phyloP scores from a whole-genome alignment of 2,888 invertebrate genomes.

The Drosophila greeni region DNA sequence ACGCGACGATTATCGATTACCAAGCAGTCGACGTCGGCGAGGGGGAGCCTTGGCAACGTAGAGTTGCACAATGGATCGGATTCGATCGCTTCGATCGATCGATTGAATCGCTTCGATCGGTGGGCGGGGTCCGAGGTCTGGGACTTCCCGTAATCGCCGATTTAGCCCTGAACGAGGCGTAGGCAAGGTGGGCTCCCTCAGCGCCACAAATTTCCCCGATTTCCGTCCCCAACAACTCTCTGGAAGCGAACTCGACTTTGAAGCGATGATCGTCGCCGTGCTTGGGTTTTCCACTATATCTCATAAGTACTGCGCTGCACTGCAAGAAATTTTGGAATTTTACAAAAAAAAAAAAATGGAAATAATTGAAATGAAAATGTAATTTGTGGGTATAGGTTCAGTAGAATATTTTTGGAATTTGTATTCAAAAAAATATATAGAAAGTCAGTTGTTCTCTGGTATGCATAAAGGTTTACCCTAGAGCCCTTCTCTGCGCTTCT shows the following conservation, averaged over 20 bases:
- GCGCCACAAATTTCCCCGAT: slow-evolving; percentile 29
- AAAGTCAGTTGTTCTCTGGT: too few relatives aligned
- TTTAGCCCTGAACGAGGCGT: slow-evolving; percentile 21
- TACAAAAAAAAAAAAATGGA: not conserved
- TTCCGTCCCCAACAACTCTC: slow-evolving; percentile 23
- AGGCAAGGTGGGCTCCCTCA: not conserved
- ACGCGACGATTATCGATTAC: slow-evolving; percentile 27
- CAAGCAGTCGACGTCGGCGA: not conserved
- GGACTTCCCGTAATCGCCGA: slow-evolving; percentile 22
- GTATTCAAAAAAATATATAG: too few relatives aligned
- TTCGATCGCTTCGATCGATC: not conserved
- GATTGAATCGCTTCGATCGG: not conserved
- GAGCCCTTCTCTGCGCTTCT: too few relatives aligned
- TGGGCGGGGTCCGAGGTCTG: slow-evolving; percentile 16
- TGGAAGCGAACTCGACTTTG: slow-evolving; percentile 14
- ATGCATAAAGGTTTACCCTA: too few relatives aligned
- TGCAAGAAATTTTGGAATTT: not conserved
- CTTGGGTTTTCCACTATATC: slow-evolving; percentile 37
- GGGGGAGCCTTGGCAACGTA: slow-evolving; percentile 9
- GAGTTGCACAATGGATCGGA: slow-evolving; percentile 24
- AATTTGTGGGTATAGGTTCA: not conserved
- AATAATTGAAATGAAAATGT: too few relatives aligned
- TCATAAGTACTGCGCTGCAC: slow-evolving; percentile 22
- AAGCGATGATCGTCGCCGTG: not conserved
- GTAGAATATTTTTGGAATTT: too few relatives aligned